These are phyloP conservation scores for Trissoscelio sp. DNA, from an alignment of 2,888 invertebrate species.

Conservation along the genomic window DNA sequence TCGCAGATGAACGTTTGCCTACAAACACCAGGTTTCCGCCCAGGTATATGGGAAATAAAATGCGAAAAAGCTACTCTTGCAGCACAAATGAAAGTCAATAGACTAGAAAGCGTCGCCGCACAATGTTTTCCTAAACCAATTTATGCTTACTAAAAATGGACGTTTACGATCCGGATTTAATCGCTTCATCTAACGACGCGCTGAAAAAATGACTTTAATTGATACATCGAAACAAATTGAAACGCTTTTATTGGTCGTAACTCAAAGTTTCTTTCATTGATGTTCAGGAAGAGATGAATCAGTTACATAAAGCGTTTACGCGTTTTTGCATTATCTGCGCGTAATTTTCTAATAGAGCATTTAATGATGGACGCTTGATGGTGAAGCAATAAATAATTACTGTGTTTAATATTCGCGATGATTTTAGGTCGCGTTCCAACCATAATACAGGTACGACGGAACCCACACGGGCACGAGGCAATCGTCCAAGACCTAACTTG, in stretches of 20 bases:
- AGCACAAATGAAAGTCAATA: slow-evolving; percentile 21
- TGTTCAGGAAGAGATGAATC: slow-evolving; percentile 28
- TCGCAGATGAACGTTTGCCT: slow-evolving; percentile 87
- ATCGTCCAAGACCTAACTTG: slow-evolving; percentile 87
- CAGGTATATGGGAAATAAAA: slow-evolving; percentile 79
- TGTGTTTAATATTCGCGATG: neutral
- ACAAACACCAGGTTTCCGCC: slow-evolving; percentile 94
- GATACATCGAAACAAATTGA: slow-evolving; percentile 10
- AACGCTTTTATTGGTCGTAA: slow-evolving; percentile 37
- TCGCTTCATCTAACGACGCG: neutral
- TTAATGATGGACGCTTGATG: too few relatives aligned
- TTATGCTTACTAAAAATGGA: slow-evolving; percentile 9
- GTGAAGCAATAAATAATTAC: neutral
- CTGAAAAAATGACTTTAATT: slow-evolving; percentile 16
- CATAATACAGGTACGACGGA: slow-evolving; percentile 82
- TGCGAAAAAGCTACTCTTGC: neutral
- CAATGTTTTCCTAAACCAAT: slow-evolving; percentile 14
- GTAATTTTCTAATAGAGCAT: neutral
- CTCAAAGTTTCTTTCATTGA: slow-evolving; percentile 31
- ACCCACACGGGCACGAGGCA: slow-evolving; percentile 78
- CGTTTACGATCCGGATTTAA: slow-evolving; percentile 16
- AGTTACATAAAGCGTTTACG: slow-evolving; percentile 28
- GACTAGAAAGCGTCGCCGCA: slow-evolving; percentile 17
- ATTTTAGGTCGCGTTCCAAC: slow-evolving; percentile 80
- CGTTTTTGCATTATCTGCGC: neutral